phyloP scores from a whole-genome alignment of 1,140 invertebrate genomes.

The Drosophila murphyi region DNA sequence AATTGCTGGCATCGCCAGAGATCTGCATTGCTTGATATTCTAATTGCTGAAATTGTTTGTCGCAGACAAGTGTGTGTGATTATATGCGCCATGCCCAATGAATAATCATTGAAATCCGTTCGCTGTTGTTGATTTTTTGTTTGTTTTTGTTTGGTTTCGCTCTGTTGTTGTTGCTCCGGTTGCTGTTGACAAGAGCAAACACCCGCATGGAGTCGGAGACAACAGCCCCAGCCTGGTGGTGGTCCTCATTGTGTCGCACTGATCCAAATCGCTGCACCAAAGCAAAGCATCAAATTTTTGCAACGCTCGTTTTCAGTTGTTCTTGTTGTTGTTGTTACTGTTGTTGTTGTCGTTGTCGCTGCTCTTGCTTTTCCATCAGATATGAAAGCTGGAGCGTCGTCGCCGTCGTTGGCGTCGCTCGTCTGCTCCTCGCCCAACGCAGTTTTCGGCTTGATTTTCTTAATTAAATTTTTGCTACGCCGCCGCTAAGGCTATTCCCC shows the following conservation, averaged over 20 bases:
- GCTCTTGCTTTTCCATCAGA: conserved; percentile 77
- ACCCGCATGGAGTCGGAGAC: conserved; percentile 49
- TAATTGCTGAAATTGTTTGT: conserved; percentile 82
- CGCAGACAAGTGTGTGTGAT: conserved; percentile 70
- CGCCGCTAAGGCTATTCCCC: conserved; percentile 66
- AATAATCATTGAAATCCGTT: conserved; percentile 78
- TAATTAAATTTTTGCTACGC: conserved; percentile 82
- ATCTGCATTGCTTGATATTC: conserved; percentile 82
- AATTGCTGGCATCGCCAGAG: conserved; percentile 70
- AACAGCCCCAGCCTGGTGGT: conserved; percentile 66
- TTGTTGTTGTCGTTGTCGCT: conserved; percentile 48
- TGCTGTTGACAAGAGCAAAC: conserved; percentile 63
- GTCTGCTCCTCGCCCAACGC: conserved; percentile 59
- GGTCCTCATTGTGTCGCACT: conserved; percentile 79
- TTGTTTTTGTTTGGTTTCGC: conserved; percentile 4
- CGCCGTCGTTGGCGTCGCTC: conserved; percentile 69
- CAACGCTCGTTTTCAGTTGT: conserved; percentile 66
- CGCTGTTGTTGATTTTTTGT: conserved; percentile 5
- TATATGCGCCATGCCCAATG: conserved; percentile 75
- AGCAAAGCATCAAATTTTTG: conserved; percentile 72
- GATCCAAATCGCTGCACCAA: conserved; percentile 66
- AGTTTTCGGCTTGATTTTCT: conserved; percentile 81
- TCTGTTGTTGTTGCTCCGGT: conserved; percentile 9
- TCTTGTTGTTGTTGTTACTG: conserved; percentile 34
- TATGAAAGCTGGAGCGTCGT: conserved; percentile 80